These are phyloP conservation scores for Masticophis lateralis DNA, from an alignment of 2,797 vertebrate genomes.

Conservation along the genomic window DNA sequence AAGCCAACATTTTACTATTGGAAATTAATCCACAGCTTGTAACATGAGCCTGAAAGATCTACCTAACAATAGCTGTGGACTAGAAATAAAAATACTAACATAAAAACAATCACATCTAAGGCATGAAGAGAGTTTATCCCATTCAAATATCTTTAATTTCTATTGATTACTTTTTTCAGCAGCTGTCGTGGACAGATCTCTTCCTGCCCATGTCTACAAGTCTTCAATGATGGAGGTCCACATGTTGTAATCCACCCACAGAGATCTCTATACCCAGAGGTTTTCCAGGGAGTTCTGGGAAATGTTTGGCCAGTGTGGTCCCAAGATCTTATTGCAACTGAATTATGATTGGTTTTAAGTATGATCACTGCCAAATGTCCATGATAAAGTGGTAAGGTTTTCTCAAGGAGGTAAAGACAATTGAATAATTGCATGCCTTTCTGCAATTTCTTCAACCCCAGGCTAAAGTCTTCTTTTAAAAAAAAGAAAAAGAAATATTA, in stretches of 20 bases:
- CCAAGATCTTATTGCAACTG: neutral
- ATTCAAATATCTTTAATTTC: neutral
- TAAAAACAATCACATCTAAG: neutral
- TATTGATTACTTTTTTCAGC: neutral
- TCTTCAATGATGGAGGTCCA: neutral
- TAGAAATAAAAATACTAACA: constrained; percentile 13
- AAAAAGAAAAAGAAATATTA: neutral
- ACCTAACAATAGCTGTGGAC: constrained; percentile 1
- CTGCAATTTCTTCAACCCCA: neutral
- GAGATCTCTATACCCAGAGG: neutral
- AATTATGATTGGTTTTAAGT: neutral
- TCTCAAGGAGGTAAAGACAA: neutral
- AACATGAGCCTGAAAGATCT: constrained; percentile 26
- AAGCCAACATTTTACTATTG: constrained; percentile 5
- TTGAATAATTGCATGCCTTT: neutral
- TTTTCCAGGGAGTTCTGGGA: neutral
- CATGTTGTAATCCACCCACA: neutral
- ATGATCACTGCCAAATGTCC: neutral
- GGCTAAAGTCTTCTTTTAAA: neutral
- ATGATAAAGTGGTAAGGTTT: neutral
- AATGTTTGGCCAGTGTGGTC: neutral
- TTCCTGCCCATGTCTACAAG: neutral
- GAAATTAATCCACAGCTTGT: constrained; percentile 26
- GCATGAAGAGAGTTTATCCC: neutral
- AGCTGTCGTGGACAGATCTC: neutral